Evolutionary conservation across 2,888 invertebrate genomes (phyloP).

Genomic region (Epinotia demarniana): DNA sequence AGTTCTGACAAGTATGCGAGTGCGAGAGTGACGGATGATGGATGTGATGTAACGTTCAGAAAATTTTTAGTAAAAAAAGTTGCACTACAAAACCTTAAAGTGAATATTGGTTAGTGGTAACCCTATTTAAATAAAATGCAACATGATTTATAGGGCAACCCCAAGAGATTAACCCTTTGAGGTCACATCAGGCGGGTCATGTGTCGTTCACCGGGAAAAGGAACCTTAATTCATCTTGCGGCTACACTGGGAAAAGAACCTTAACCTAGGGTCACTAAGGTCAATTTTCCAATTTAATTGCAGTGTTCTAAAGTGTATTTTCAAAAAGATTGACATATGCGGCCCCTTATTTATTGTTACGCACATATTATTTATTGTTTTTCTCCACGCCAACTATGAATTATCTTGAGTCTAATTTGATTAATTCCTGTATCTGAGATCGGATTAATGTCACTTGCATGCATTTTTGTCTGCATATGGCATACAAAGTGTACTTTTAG

Average conservation of each 20-base stretch:
- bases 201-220: constrained; percentile 8
- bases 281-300: not conserved
- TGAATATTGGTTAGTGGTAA: constrained; percentile 50
- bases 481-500: not conserved
- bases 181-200: constrained; percentile 54
- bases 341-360: constrained; percentile 57
- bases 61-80: no score
- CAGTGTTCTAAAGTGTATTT: not conserved
- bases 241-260: not conserved
- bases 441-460: constrained; percentile 13
- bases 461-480: not conserved
- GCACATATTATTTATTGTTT: constrained; percentile 74
- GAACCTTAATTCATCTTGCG: not conserved
- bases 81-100: no score
- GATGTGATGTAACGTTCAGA: no score
- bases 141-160: constrained; percentile 82
- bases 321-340: not conserved
- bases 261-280: not conserved
- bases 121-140: constrained; percentile 68
- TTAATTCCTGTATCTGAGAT: constrained; percentile 27
- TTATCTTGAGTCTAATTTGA: constrained; percentile 46
- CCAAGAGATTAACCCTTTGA: constrained; percentile 70
- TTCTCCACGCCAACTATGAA: constrained; percentile 55
- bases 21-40: no score
- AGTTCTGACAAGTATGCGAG: no score